phyloP scores from a whole-genome alignment of 1,140 invertebrate genomes.

The Drosophila tristis region DNA sequence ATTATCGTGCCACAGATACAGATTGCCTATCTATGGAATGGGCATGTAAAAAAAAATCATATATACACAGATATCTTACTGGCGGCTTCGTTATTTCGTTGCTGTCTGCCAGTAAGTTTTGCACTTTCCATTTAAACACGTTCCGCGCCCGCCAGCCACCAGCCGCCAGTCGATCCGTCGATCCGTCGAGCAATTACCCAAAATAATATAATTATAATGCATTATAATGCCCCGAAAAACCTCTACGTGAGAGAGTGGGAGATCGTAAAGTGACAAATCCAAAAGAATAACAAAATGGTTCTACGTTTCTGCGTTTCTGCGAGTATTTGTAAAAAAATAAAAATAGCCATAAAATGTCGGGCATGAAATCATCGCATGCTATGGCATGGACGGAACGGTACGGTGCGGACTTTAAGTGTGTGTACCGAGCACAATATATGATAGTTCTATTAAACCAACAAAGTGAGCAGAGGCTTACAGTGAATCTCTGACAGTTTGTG shows the following conservation, averaged over 20 bases:
- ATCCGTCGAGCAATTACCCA: conserved; percentile 17
- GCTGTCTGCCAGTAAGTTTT: conserved; percentile 77
- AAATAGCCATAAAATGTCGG: conserved; percentile 58
- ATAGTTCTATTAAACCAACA: conserved; percentile 11
- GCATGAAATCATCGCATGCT: conserved; percentile 71
- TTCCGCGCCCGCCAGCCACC: conserved; percentile 16
- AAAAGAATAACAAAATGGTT: conserved; percentile 38
- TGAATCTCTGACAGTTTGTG: not conserved
- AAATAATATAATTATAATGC: conserved; percentile 41
- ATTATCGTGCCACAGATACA: conserved; percentile 82
- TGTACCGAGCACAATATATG: conserved; percentile 24
- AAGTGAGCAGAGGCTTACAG: not conserved
- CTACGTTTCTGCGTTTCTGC: conserved; percentile 13
- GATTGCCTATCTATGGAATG: conserved; percentile 82
- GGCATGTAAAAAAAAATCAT: conserved; percentile 76
- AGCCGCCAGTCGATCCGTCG: conserved; percentile 5
- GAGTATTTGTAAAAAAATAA: conserved; percentile 39
- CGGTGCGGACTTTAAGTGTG: conserved; percentile 42
- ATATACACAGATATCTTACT: conserved; percentile 73
- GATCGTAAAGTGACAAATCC: conserved; percentile 60
- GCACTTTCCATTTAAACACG: conserved; percentile 80
- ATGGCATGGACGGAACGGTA: not conserved
- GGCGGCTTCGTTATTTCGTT: conserved; percentile 71
- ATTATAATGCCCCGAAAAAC: conserved; percentile 24
- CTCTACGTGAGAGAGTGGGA: conserved; percentile 13